Percentiles rank a stretch among this genome's conserved stretches.
Conservation (phyloP, 2,888 invertebrate species). For the Hirtodrosophila duncani region DNA sequence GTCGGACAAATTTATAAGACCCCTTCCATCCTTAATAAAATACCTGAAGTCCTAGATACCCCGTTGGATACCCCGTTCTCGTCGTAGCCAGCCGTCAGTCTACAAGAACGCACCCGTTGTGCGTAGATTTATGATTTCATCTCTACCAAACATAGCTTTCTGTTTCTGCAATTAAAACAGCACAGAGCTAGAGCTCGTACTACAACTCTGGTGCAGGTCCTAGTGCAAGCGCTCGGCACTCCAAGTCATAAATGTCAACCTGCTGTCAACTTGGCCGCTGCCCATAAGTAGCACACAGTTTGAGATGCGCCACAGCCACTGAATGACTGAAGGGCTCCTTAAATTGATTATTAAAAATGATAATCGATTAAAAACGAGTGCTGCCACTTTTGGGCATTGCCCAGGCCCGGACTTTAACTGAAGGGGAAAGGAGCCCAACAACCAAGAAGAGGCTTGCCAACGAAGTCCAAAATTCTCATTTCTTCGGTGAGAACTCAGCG, state of each 20-base stretch:
- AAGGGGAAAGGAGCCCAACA: too few relatives aligned
- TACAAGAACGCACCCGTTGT: slow-evolving; percentile 1
- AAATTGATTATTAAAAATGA: slow-evolving; percentile 79
- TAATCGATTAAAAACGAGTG: slow-evolving; percentile 76
- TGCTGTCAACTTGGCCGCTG: slow-evolving; percentile 35
- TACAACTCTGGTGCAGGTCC: slow-evolving; percentile 16
- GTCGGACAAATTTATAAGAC: slow-evolving; percentile 38
- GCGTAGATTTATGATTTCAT: slow-evolving; percentile 39
- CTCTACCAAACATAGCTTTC: slow-evolving; percentile 16
- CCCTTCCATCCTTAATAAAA: slow-evolving; percentile 6
- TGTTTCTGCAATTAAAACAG: slow-evolving; percentile 57
- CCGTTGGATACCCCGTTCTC: not conserved
- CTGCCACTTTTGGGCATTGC: slow-evolving; percentile 1
- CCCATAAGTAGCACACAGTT: slow-evolving; percentile 41
- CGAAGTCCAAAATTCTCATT: too few relatives aligned
- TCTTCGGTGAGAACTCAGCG: too few relatives aligned
- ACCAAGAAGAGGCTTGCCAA: too few relatives aligned
- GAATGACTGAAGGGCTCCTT: slow-evolving; percentile 29
- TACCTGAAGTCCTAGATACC: not conserved
- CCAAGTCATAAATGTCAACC: slow-evolving; percentile 64
- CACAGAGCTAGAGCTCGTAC: too few relatives aligned
- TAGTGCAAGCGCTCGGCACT: slow-evolving; percentile 19
- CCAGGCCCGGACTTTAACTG: slow-evolving; percentile 22
- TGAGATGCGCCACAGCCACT: slow-evolving; percentile 14
- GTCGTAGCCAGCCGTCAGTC: not conserved